These are phyloP conservation scores for Syngnathus rostellatus DNA, from an alignment of 2,797 vertebrate genomes.

Conservation along the genomic window DNA sequence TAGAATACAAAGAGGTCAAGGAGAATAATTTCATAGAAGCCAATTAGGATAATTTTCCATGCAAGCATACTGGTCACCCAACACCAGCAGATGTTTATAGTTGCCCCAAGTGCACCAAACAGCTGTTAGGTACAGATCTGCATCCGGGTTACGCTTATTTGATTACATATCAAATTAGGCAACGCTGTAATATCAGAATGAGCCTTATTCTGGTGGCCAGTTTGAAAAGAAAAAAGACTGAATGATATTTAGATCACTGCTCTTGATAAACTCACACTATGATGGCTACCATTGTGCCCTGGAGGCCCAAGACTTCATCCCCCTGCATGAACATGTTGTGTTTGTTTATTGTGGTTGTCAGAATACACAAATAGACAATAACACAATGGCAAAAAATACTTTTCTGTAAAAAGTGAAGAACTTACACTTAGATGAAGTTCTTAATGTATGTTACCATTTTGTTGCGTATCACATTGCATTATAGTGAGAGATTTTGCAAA, in stretches of 20 bases:
- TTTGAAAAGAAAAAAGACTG: neutral
- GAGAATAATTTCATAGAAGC: slow-evolving; percentile 31
- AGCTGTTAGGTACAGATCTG: slow-evolving; percentile 35
- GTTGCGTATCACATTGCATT: neutral
- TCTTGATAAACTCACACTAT: neutral
- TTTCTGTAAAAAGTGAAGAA: neutral
- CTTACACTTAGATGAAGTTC: no score
- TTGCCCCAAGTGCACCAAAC: slow-evolving; percentile 32
- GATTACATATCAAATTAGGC: neutral
- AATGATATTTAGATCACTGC: neutral
- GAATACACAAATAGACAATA: neutral
- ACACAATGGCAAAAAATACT: neutral
- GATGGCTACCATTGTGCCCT: neutral
- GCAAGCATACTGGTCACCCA: slow-evolving; percentile 36
- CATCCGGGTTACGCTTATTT: slow-evolving; percentile 12
- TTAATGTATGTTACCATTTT: no score
- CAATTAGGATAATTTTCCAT: slow-evolving; percentile 50
- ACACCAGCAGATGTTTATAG: slow-evolving; percentile 45
- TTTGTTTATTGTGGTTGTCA: neutral
- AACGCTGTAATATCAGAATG: neutral
- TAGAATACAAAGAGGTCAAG: slow-evolving; percentile 12
- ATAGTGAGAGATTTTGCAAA: neutral
- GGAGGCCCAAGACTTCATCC: neutral
- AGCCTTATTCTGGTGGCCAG: neutral
- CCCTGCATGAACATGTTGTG: neutral